These are phyloP conservation scores for Galleria mellonella DNA, from an alignment of 1,140 invertebrate genomes.

Conservation along the genomic window DNA sequence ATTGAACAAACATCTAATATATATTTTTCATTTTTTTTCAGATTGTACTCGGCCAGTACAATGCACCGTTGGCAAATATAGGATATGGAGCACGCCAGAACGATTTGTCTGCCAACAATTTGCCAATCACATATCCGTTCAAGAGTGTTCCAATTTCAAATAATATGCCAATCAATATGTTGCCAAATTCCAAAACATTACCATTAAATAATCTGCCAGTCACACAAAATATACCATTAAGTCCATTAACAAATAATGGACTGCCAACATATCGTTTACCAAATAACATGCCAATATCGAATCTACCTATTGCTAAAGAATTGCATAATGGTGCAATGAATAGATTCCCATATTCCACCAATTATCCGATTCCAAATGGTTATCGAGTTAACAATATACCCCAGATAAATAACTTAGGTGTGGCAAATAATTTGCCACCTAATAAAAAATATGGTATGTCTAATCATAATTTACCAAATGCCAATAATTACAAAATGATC, in stretches of 20 bases:
- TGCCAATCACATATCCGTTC: too few relatives aligned
- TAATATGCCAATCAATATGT: not conserved
- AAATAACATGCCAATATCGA: too few relatives aligned
- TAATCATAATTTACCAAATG: not conserved
- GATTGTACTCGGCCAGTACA: not conserved
- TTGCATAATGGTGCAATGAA: too few relatives aligned
- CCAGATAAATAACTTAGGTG: too few relatives aligned
- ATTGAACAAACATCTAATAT: too few relatives aligned
- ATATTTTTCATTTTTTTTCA: slow-evolving; percentile 1
- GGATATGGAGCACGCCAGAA: not conserved
- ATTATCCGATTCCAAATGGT: too few relatives aligned
- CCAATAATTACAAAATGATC: not conserved
- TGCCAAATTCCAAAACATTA: not conserved
- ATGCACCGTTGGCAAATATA: not conserved
- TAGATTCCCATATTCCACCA: too few relatives aligned
- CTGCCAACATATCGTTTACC: too few relatives aligned
- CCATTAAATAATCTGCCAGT: not conserved
- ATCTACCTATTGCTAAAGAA: too few relatives aligned
- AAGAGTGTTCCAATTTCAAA: not conserved
- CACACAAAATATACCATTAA: not conserved
- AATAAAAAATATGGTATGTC: not conserved
- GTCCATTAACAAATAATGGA: not conserved
- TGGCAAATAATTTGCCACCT: too few relatives aligned
- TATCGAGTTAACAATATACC: too few relatives aligned
- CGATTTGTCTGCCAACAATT: not conserved